Evolutionary conservation across 2,888 invertebrate genomes (phyloP).

Genomic region (Therioaphis trifolii): DNA sequence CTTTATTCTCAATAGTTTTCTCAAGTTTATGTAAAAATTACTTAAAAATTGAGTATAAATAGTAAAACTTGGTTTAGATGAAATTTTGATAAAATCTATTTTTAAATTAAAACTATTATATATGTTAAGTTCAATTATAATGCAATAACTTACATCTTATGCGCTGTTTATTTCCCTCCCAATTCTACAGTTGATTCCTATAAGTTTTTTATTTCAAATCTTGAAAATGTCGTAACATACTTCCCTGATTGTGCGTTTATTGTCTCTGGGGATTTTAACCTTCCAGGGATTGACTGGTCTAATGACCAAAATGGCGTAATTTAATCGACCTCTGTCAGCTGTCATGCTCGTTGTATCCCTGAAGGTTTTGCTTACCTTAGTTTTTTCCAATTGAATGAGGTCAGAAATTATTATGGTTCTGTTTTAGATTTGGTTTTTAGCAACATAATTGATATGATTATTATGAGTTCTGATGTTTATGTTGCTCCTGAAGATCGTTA

Average conservation of each 20-base stretch:
- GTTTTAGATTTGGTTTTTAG: background rate
- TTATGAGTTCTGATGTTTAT: background rate
- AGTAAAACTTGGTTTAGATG: too few species aligned
- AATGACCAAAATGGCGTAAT: background rate
- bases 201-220: constrained; percentile 4
- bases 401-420: background rate
- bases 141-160: too few species aligned
- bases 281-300: background rate
- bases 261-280: background rate
- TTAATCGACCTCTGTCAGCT: background rate
- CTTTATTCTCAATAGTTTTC: too few species aligned
- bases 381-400: background rate
- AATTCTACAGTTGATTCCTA: background rate
- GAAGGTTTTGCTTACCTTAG: background rate
- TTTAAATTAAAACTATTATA: too few species aligned
- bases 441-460: background rate
- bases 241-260: background rate
- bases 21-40: too few species aligned
- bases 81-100: too few species aligned
- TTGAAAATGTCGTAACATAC: background rate
- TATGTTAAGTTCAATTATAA: too few species aligned
- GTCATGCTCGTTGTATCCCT: background rate
- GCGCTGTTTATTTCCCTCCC: background rate
- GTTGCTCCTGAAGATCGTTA: constrained; percentile 4
- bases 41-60: too few species aligned